Evolutionary conservation across 2,113 vertebrate genomes (phyloP), one percentile per base, ranked within the genome.

Genomic region (Donacobius atricapilla): DNA sequence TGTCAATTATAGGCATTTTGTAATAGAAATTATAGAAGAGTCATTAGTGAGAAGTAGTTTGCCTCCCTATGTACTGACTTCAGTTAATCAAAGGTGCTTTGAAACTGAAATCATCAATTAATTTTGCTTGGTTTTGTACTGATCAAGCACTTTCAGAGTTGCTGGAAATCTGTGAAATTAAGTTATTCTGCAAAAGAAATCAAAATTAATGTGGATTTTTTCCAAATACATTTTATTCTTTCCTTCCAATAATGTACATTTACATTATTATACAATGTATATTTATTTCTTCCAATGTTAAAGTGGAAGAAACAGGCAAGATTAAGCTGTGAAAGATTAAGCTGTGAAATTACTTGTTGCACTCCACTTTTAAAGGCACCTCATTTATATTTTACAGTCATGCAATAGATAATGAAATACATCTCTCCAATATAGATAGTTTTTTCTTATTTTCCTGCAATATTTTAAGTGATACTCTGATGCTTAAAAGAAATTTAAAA

Each of bases 71-170:
- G 50, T 94, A 96, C 85, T 96, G 79, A 68, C 42, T 96, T 87
- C 90, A 93, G 68, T 98, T 98, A 98, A 98, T 98, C 95, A 98
- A 98, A 97, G 78, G 44, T 86, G 68, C 87, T 97, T 98, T 97
- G 96, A 97, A 97, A 97, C 40, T 97, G 87, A 97, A 97, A 96
- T 95, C 75, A 92, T 97, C 97, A 96, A 97, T 98, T 98, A 97
- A 96, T 69, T 96, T 92, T 93, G 61, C 82, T 84, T 95, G 39
- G 4, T 90, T 96, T 97, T 97, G 57, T 92, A 96, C 75, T 78
- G 83, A 92, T 92, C 77, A 97, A 96, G 60, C 68, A 54, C 40
- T 94, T 90, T 66, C 77, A 93, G 76, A 94, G 56, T 85, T 89
- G 40, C 81, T 93, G 54, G 45, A 91, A 96, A 89, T 90, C 61